phyloP scores from a whole-genome alignment of 2,888 invertebrate genomes.

The Drosophila recens region DNA sequence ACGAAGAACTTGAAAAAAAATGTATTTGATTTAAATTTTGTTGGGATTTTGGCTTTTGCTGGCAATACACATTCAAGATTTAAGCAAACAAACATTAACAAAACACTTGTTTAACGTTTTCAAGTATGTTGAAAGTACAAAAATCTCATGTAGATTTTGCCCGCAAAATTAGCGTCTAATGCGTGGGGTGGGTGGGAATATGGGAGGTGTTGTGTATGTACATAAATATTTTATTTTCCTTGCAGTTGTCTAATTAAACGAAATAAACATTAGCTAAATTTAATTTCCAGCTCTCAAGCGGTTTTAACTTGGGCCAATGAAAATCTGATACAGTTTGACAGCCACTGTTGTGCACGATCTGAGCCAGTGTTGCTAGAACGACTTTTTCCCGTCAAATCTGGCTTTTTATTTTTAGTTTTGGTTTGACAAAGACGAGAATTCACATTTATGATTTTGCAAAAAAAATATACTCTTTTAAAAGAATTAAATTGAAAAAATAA shows the following conservation, averaged over 20 bases:
- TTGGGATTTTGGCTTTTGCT: constrained; percentile 27
- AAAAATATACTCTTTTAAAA: no score
- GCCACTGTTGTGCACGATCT: constrained; percentile 17
- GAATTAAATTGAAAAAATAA: no score
- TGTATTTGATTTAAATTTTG: constrained; percentile 55
- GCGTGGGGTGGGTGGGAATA: constrained; percentile 7
- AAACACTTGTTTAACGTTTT: constrained; percentile 78
- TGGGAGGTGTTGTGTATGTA: constrained; percentile 52
- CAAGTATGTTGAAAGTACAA: constrained; percentile 71
- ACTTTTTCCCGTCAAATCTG: no score
- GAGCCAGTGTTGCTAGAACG: not conserved
- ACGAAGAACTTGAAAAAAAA: constrained; percentile 61
- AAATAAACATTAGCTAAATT: constrained; percentile 75
- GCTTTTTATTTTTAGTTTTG: not conserved
- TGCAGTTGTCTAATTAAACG: constrained; percentile 77
- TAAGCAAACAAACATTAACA: constrained; percentile 78
- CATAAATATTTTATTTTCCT: constrained; percentile 76
- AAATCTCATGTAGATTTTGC: constrained; percentile 19
- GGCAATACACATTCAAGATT: constrained; percentile 70
- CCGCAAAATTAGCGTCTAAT: constrained; percentile 1
- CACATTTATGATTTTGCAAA: no score
- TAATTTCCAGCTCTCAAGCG: constrained; percentile 65
- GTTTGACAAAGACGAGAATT: no score
- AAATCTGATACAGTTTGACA: constrained; percentile 30
- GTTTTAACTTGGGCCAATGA: constrained; percentile 44